Base-by-base conservation (phyloP, 1,140 invertebrate species). In the Pinna nobilis region DNA sequence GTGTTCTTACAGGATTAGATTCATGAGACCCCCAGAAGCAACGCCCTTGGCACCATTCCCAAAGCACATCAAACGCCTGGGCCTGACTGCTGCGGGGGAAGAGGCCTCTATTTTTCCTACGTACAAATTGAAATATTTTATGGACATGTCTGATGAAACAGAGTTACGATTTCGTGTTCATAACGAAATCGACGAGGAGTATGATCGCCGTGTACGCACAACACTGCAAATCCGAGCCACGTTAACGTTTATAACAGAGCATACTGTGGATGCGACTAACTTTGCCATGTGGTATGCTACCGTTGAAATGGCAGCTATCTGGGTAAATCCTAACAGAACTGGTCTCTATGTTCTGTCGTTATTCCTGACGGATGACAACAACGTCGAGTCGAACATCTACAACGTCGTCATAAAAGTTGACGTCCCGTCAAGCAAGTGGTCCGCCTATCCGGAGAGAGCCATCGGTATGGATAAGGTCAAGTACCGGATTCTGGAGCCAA, bases 341-440 rank as follows among this genome's bases (percentile, higher is more conserved):
- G 55, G 55, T 35, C 18, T 59, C 18, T n/a, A n/a, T n/a, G n/a
- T n/a, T n/a, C n/a, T n/a, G n/a, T n/a, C n/a, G n/a, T n/a, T n/a
- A n/a, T n/a, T n/a, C n/a, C n/a, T n/a, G n/a, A n/a, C n/a, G n/a
- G n/a, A n/a, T n/a, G n/a, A n/a, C n/a, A n/a, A n/a, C n/a, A n/a
- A n/a, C n/a, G n/a, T n/a, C n/a, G n/a, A n/a, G n/a, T n/a, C n/a
- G n/a, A n/a, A n/a, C n/a, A n/a, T n/a, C n/a, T n/a, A n/a, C n/a
- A n/a, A n/a, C 18, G 67, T 55, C 20, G 18, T 70, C 20, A 51
- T 70, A 9, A 49, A 49, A 23, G 69, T 71, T n/a, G 35, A 49
- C 9, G 55, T 49, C n/a, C 69, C 69, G 1, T 71, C 69, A 9
- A 57, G 15, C 23, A 25, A 60, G 33, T 71, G 69, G 69, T 51